Evolutionary conservation across 2,797 vertebrate genomes (phyloP).

Genomic region (Amblyopsis hoosieri): DNA sequence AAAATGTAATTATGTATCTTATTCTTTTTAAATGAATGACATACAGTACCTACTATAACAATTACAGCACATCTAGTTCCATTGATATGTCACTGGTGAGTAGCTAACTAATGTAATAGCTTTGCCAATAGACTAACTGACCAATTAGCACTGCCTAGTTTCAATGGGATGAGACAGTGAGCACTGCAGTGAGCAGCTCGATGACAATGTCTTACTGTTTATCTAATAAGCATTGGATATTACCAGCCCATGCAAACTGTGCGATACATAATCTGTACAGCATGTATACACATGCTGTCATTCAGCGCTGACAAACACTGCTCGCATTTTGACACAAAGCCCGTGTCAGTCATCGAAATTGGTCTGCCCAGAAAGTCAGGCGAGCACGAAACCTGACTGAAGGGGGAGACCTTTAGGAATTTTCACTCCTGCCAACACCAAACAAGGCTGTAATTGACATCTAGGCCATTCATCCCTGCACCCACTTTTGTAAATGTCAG

Average conservation of each 20-base stretch:
- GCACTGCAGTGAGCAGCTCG: constrained; percentile 27
- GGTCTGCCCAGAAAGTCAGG: constrained; percentile 21
- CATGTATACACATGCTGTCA: constrained; percentile 62
- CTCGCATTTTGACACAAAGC: constrained; percentile 50
- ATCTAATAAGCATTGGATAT: constrained; percentile 64
- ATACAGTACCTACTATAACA: background rate
- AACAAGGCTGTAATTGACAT: constrained; percentile 68
- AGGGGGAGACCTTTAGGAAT: constrained; percentile 45
- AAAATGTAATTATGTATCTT: background rate
- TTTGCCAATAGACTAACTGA: constrained; percentile 21
- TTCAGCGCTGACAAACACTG: constrained; percentile 33
- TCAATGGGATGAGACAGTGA: constrained; percentile 32
- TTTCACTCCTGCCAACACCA: constrained; percentile 60
- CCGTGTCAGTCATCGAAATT: constrained; percentile 39
- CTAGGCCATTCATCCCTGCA: constrained; percentile 42
- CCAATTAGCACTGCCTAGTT: constrained; percentile 35
- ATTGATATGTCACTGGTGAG: constrained; percentile 19
- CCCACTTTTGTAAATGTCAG: constrained; percentile 59
- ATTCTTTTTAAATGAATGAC: background rate
- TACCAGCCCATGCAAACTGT: constrained; percentile 44
- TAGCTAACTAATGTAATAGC: constrained; percentile 31
- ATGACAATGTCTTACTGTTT: constrained; percentile 45
- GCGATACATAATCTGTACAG: constrained; percentile 57
- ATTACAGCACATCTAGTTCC: constrained; percentile 14
- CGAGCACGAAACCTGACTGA: constrained; percentile 45